Conservation (phyloP, 2,888 invertebrate species). For the Boloria selene region DNA sequence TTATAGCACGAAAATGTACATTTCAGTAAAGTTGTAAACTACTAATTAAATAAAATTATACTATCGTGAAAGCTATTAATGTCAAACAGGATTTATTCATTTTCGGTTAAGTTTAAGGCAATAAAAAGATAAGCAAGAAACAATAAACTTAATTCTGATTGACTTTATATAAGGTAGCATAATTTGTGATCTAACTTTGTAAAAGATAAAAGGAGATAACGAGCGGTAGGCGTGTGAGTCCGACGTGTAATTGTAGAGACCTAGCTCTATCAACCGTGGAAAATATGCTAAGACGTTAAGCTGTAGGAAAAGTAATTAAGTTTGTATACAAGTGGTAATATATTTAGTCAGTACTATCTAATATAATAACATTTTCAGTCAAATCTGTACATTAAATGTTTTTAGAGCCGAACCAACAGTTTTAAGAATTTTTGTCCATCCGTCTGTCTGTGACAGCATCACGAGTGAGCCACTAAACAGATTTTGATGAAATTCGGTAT, state of each 20-base stretch:
- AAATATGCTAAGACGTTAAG: neutral
- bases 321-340: too few relatives aligned
- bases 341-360: too few relatives aligned
- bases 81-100: slow-evolving; percentile 19
- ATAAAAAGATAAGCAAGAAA: slow-evolving; percentile 18
- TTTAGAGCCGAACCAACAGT: too few relatives aligned
- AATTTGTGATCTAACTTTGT: slow-evolving; percentile 10
- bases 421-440: too few relatives aligned
- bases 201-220: slow-evolving; percentile 14
- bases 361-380: too few relatives aligned
- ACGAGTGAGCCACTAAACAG: too few relatives aligned
- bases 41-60: slow-evolving; percentile 17
- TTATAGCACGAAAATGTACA: neutral
- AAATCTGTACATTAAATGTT: too few relatives aligned
- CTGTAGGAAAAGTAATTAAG: too few relatives aligned
- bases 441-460: too few relatives aligned
- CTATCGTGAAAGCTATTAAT: slow-evolving; percentile 16
- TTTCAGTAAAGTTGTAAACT: slow-evolving; percentile 8
- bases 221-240: neutral
- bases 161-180: slow-evolving; percentile 16
- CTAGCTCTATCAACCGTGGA: neutral
- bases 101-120: slow-evolving; percentile 8
- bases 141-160: slow-evolving; percentile 14
- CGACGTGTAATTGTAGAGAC: neutral
- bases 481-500: too few relatives aligned